These are phyloP conservation scores for Typhlomys cinereus DNA, from an alignment of 2,113 vertebrate genomes.

Conservation along the genomic window DNA sequence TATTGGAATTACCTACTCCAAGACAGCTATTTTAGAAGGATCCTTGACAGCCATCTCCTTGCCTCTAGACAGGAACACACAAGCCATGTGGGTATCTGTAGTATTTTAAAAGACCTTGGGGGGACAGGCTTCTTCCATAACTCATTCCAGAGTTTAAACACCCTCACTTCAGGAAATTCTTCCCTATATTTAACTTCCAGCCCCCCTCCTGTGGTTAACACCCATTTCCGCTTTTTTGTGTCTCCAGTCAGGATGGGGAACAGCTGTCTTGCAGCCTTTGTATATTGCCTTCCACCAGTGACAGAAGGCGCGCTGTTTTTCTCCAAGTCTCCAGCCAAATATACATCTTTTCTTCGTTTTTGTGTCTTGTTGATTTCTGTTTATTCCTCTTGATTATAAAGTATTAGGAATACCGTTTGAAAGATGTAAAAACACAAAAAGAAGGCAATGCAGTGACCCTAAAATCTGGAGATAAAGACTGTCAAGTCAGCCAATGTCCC, in stretches of 20 bases:
- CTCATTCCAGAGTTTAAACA: slow-evolving; percentile 78
- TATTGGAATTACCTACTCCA: slow-evolving; percentile 45
- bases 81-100: slow-evolving; percentile 70
- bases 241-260: slow-evolving; percentile 71
- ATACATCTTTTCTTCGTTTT: background rate
- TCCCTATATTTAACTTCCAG: slow-evolving; percentile 78
- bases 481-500: background rate
- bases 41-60: slow-evolving; percentile 50
- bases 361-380: background rate
- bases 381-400: slow-evolving; percentile 54
- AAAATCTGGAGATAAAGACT: background rate
- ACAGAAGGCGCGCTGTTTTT: background rate
- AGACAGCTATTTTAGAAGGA: slow-evolving; percentile 52
- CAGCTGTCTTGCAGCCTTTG: slow-evolving; percentile 70
- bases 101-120: slow-evolving; percentile 75
- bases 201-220: slow-evolving; percentile 73
- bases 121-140: slow-evolving; percentile 73
- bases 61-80: slow-evolving; percentile 67
- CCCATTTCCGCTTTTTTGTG: slow-evolving; percentile 77
- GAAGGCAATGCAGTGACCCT: background rate
- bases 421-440: slow-evolving; percentile 20
- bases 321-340: slow-evolving; percentile 14
- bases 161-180: slow-evolving; percentile 80
- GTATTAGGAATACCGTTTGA: slow-evolving; percentile 33
- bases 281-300: slow-evolving; percentile 22